Conservation (phyloP, 2,797 vertebrate genomes). For the Siniperca scherzeri region DNA sequence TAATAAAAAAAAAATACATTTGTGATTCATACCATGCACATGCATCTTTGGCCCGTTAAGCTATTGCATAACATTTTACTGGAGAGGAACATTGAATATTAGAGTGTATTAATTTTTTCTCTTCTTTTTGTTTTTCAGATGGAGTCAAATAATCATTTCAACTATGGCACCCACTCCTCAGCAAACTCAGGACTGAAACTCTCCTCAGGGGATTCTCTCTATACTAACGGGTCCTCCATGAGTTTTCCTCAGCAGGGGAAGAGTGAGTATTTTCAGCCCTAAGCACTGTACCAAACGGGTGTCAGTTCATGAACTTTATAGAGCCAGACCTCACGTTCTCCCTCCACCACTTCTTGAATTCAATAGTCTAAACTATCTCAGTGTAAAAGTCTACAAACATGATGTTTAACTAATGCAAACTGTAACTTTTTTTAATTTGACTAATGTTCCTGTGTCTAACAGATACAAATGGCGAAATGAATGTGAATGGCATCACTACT, state of each 20-base stretch:
- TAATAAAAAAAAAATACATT: constrained; percentile 9
- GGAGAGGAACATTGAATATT: neutral
- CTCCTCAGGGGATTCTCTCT: constrained; percentile 95
- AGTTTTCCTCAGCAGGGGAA: constrained; percentile 95
- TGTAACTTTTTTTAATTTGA: neutral
- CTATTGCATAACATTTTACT: neutral
- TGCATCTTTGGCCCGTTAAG: neutral
- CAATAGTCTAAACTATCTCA: neutral
- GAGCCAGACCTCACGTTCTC: neutral
- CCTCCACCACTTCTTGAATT: neutral
- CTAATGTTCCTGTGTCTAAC: constrained; percentile 51
- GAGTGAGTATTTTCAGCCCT: constrained; percentile 86
- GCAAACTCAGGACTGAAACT: constrained; percentile 97
- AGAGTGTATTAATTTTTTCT: neutral
- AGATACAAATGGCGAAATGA: constrained; percentile 98
- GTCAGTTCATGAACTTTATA: neutral
- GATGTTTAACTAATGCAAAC: neutral
- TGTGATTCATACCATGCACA: neutral
- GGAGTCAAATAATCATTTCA: constrained; percentile 97
- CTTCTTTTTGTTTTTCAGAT: constrained; percentile 83
- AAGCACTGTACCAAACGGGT: neutral
- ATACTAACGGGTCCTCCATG: constrained; percentile 93
- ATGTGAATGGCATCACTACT: constrained; percentile 99
- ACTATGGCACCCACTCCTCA: constrained; percentile 93
- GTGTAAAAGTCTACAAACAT: neutral